Base-by-base conservation (phyloP, 2,797 vertebrate species). In the Cheirogaleus major region DNA sequence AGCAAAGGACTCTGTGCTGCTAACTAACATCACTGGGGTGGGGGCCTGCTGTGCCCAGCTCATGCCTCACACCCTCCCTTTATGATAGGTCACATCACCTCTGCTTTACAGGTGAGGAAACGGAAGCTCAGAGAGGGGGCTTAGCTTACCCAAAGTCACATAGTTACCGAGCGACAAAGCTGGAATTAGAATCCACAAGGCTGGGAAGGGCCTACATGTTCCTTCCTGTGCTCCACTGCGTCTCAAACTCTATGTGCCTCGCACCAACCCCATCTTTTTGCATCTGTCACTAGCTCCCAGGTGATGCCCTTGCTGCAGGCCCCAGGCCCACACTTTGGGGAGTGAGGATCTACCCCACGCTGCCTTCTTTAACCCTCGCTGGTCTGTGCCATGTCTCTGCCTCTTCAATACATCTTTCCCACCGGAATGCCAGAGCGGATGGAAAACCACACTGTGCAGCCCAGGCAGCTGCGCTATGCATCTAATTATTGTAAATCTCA, bases 331-430 rank as follows among this genome's bases (percentile, higher is more conserved):
- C n/a, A 35, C 0, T 30, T 14, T 7, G 48, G 55, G 43, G 27
- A n/a, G 7, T 0, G 0, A 81, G 18, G 27, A 27, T 20, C 22
- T 45, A 14, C 13, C 10, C 22, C 4, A 18, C 0, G 0, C 7
- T 1, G 13, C 10, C 63, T 73, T 79, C 63, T 65, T 61, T 35
- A 41, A n/a, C 45, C 41, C 35, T n/a, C 0, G 0, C 57, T 27
- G 18, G 1, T 20, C 25, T 41, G 84, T 75, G 41, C 25, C 4
- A 14, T 3, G 1, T 25, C 95, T 97, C 94, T 81, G 93, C 88
- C 80, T 95, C 4, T 0, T 79, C 0, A 0, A 22, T 76, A 91
- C 69, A 79, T 86, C 79, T 95, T 95, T 95, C 92, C 94, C 95
- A 93, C 90, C 55, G 73, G 10, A 92, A 96, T 23, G 79, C 80